Evolutionary conservation across 2,113 vertebrate genomes (phyloP).

Genomic region (Gymnorhina tibicen): DNA sequence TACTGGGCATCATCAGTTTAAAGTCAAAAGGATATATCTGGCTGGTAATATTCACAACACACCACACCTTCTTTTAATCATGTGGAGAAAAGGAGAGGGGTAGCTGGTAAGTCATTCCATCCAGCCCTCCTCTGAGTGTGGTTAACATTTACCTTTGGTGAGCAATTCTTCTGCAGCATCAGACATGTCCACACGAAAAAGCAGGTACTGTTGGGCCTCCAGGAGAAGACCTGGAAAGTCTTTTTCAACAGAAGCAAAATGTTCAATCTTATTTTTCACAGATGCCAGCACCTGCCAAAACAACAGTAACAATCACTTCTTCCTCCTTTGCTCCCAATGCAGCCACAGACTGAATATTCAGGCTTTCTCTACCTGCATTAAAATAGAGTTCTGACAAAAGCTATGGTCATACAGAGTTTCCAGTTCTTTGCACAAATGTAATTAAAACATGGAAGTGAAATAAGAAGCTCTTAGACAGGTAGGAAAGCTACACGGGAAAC

Average conservation of each 20-base stretch:
- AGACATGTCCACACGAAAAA: conserved; percentile 80
- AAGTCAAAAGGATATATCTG: neutral
- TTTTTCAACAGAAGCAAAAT: conserved; percentile 79
- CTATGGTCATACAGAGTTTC: neutral
- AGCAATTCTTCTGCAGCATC: conserved; percentile 22
- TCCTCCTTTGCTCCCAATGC: neutral
- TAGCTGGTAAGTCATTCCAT: neutral
- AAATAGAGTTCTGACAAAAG: neutral
- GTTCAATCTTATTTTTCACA: conserved; percentile 93
- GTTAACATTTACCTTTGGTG: conserved; percentile 67
- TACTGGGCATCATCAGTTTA: neutral
- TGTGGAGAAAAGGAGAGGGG: neutral
- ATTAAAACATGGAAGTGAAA: neutral
- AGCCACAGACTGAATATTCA: neutral
- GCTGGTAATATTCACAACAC: neutral
- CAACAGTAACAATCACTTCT: neutral
- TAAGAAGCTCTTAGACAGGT: neutral
- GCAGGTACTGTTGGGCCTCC: conserved; percentile 89
- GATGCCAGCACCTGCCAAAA: conserved; percentile 88
- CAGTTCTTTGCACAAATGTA: neutral
- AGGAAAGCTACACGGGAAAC: neutral
- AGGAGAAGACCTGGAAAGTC: conserved; percentile 86
- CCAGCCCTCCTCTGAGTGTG: neutral
- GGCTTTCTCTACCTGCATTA: neutral
- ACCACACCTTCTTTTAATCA: neutral